phyloP scores from a whole-genome alignment of 2,113 vertebrate genomes.

The Verasper variegatus region DNA sequence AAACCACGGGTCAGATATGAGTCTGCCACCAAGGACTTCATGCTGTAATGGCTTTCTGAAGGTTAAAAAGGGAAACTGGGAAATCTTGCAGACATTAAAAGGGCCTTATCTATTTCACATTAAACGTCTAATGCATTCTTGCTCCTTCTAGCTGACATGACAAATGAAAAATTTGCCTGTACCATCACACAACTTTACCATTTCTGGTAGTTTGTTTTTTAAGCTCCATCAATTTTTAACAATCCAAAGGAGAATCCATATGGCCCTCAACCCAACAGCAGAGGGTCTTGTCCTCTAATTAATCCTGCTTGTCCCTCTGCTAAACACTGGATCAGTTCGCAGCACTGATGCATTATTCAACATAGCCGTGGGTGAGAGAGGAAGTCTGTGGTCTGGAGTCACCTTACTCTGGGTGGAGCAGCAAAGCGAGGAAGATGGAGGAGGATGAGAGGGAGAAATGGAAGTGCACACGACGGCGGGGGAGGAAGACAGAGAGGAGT shows the following conservation, averaged over 20 bases:
- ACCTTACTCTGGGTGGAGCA: conserved; percentile 54
- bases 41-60: conserved; percentile 56
- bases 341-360: conserved; percentile 81
- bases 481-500: conserved; percentile 13
- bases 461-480: conserved; percentile 16
- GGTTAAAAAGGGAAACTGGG: conserved; percentile 47
- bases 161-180: conserved; percentile 19
- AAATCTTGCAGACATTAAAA: conserved; percentile 48
- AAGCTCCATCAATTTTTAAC: conserved; percentile 20
- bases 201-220: conserved; percentile 24
- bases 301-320: conserved; percentile 75
- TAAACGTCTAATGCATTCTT: conserved; percentile 31
- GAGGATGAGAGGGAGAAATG: conserved; percentile 46
- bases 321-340: conserved; percentile 79
- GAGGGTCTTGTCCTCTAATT: conserved; percentile 79
- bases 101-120: conserved; percentile 16
- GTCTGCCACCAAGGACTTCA: conserved; percentile 24
- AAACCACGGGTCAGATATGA: conserved; percentile 44
- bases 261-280: conserved; percentile 39
- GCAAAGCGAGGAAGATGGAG: conserved; percentile 28
- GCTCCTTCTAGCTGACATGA: conserved; percentile 18
- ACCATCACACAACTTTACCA: background rate
- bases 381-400: conserved; percentile 75
- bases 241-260: conserved; percentile 12
- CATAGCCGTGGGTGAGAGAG: conserved; percentile 59